A percentile compares a stretch with the other conserved stretches of the same genome.
Evolutionary conservation across 2,888 invertebrate genomes (phyloP).

Genomic region (Xylota sylvarum): DNA sequence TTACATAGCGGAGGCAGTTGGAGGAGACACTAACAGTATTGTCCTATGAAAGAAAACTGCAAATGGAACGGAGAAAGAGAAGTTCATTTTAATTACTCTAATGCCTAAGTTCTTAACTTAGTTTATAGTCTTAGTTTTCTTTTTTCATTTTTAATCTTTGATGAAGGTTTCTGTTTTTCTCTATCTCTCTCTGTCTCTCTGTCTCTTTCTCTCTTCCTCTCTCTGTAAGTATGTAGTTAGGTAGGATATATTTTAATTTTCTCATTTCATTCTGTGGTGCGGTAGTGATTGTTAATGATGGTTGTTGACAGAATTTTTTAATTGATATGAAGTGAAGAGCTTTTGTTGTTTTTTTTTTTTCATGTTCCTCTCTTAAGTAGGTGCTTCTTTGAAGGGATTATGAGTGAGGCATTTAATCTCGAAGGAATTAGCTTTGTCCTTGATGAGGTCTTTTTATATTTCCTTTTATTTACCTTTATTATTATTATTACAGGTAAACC

Average conservation of each 20-base stretch:
- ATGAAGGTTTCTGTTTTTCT: slow-evolving; percentile 9
- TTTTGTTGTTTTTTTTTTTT: slow-evolving; percentile 12
- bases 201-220: neutral
- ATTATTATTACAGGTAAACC: neutral
- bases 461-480: neutral
- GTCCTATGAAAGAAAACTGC: slow-evolving; percentile 23
- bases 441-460: neutral
- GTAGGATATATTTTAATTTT: slow-evolving; percentile 38
- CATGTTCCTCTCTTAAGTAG: slow-evolving; percentile 8
- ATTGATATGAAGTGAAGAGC: slow-evolving; percentile 53
- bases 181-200: neutral
- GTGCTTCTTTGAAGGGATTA: slow-evolving; percentile 47
- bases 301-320: slow-evolving; percentile 60
- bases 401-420: slow-evolving; percentile 41
- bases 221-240: neutral
- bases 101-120: slow-evolving; percentile 70
- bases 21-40: slow-evolving; percentile 44
- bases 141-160: slow-evolving; percentile 51
- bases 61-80: slow-evolving; percentile 22
- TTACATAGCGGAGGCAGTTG: slow-evolving; percentile 36
- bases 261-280: slow-evolving; percentile 44
- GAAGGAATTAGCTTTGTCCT: slow-evolving; percentile 5
- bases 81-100: slow-evolving; percentile 74
- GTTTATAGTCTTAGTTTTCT: slow-evolving; percentile 45
- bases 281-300: slow-evolving; percentile 59